Base-by-base conservation (phyloP, 2,113 vertebrate genomes). In the Apus apus region DNA sequence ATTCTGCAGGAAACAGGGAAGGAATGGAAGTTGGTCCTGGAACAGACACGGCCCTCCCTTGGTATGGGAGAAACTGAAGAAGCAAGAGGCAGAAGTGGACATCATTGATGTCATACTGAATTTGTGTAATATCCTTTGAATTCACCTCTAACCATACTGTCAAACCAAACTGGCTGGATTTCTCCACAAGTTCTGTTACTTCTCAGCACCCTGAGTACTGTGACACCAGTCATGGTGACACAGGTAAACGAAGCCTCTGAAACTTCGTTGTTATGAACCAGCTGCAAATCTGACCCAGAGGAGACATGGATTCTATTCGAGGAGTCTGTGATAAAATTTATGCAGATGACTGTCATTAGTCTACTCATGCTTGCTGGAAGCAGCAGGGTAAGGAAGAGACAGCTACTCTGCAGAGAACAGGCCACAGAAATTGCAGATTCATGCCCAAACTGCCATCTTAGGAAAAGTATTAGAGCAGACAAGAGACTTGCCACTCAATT, bases 301-400 rank as follows among this genome's bases (percentile, higher is more conserved):
- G 70, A 86, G 73, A n/a, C 5, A 75, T 2, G 29, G 62, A 36
- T 38, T 71, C 89, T 50, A 5, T 20, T 80, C 57, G 6, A 80
- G 84, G 81, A 73, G 67, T 22, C 70, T 68, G 61, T 8, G 11
- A 82, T 89, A 78, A 89, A 61, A 83, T 95, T 87, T 73, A 57
- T 95, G 85, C 82, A 97, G 65, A 87, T 88, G 46, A 73, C 21
- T 78, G 30, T 61, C 70, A 94, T 94, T 57, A 90, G 25, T 13
- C 17, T 71, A 22, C 65, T 53, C 36, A 12, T 14, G 9, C 73
- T 70, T 26, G 57, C 48, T 58, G 74, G 74, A 72, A 83, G 18
- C 23, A 70, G 67, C 4, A 0, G 73, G 34, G 8, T 81, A 70
- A 90, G 46, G 36, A 62, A 70, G 12, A 78, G 80, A 19, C 62